phyloP scores from a whole-genome alignment of 1,140 invertebrate genomes.

The Phymastichus coffea region DNA sequence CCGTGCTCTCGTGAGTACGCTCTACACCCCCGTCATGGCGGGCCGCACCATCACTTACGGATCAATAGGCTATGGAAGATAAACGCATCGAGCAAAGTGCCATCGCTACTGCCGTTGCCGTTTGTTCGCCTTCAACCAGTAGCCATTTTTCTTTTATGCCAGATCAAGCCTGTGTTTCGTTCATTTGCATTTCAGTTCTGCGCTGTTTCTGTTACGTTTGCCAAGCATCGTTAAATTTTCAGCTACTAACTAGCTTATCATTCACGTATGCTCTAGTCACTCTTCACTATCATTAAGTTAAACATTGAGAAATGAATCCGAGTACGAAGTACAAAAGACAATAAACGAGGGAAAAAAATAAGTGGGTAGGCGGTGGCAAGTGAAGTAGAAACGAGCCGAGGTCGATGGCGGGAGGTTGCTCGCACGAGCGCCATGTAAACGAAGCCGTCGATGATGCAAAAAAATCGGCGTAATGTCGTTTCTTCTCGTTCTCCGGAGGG shows the following conservation, averaged over 20 bases:
- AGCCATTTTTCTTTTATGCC: constrained; percentile 13
- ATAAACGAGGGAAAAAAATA: too few relatives aligned
- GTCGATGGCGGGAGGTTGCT: constrained; percentile 18
- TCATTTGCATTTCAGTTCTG: too few relatives aligned
- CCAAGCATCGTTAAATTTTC: too few relatives aligned
- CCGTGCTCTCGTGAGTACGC: not conserved
- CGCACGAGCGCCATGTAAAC: constrained; percentile 9
- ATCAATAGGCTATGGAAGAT: constrained; percentile 50
- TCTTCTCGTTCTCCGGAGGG: not conserved
- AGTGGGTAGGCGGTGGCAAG: too few relatives aligned
- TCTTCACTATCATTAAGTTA: too few relatives aligned
- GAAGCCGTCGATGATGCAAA: constrained; percentile 22
- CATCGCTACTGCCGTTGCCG: not conserved
- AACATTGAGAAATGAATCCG: too few relatives aligned
- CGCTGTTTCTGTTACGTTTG: too few relatives aligned
- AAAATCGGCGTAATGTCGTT: constrained; percentile 6
- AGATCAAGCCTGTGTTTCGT: too few relatives aligned
- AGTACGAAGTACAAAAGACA: too few relatives aligned
- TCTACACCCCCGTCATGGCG: constrained; percentile 30
- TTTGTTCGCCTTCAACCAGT: constrained; percentile 6
- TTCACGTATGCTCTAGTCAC: too few relatives aligned
- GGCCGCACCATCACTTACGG: constrained; percentile 48
- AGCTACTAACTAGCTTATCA: too few relatives aligned
- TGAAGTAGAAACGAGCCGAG: constrained; percentile 9
- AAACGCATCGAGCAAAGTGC: constrained; percentile 27